Conservation (phyloP, 2,888 invertebrate genomes). For the Oscheius sp. region DNA sequence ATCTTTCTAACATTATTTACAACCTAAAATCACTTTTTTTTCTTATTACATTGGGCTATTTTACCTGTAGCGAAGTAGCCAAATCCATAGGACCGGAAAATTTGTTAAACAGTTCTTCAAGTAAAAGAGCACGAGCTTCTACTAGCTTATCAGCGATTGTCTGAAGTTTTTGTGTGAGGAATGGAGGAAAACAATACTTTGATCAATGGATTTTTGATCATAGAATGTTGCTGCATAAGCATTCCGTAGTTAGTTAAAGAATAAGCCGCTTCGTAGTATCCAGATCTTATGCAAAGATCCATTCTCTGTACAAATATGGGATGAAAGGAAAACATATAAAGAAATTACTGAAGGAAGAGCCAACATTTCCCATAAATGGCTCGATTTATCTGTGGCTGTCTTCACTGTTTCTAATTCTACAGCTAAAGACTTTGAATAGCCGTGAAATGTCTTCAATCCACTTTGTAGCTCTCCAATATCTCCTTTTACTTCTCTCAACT, state of each 20-base stretch:
- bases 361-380: constrained; percentile 64
- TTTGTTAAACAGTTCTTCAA: constrained; percentile 69
- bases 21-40: constrained; percentile 38
- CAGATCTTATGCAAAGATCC: constrained; percentile 67
- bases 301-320: constrained; percentile 53
- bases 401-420: constrained; percentile 55
- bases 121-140: constrained; percentile 62
- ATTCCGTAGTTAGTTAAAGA: constrained; percentile 68
- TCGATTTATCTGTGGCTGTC: constrained; percentile 46
- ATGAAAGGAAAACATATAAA: not conserved
- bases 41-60: no score
- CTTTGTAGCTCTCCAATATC: constrained; percentile 54
- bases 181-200: constrained; percentile 12
- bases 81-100: constrained; percentile 67
- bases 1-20: constrained; percentile 69
- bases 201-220: constrained; percentile 33
- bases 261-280: constrained; percentile 67
- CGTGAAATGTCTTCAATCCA: constrained; percentile 55
- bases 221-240: constrained; percentile 49
- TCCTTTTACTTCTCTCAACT: constrained; percentile 49
- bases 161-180: constrained; percentile 33
- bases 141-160: constrained; percentile 62
- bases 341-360: constrained; percentile 54
- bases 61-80: constrained; percentile 63
- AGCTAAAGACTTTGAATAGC: constrained; percentile 41